Base-by-base conservation (phyloP, 2,888 invertebrate species). In the Graphium colonna region DNA sequence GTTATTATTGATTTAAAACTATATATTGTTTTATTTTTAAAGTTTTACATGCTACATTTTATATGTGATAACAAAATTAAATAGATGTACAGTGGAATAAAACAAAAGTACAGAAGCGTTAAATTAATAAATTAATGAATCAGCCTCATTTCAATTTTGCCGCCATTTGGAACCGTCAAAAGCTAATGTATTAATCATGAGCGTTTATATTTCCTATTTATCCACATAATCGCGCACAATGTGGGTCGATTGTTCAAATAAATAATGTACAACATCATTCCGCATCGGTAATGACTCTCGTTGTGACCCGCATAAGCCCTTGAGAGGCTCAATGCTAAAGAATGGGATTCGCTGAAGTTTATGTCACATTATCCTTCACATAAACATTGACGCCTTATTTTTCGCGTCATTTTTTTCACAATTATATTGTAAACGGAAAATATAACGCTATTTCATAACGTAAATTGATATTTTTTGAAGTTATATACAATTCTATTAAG, bases 251-350 rank as follows among this genome's bases (percentile, higher is more conserved):
- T 49, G 49, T 41, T 49, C 16, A 41, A 49, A 42, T 49, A 41
- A 41, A 49, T 49, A 49, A 41, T 49, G 10, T n/a, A 31, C 18
- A 21, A 41, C 18, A 41, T 12, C 18, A 41, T 49, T 41, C 16
- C 41, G 49, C 41, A 39, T 33, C 18, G 12, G 49, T 41, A 49
- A 49, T 49, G 49, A 49, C 41, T 41, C 43, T 18, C 43, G 36
- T 26, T 43, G 36, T 33, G 50, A 51, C 50, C 50, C 42, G 43
- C 41, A 43, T 43, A 51, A 51, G 50, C 50, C 43, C 50, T 51
- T 43, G 18, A 51, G 43, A 51, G 43, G 36, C 16, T 36, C 43
- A 9, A 51, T 43, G 36, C 15, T 42, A 18, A 17, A 50, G 43
- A 17, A 50, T 41, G 21, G 26, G 36, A 13, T 21, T 21, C 10